phyloP scores from a whole-genome alignment of 2,797 vertebrate species.

The Oryzias sinensis region DNA sequence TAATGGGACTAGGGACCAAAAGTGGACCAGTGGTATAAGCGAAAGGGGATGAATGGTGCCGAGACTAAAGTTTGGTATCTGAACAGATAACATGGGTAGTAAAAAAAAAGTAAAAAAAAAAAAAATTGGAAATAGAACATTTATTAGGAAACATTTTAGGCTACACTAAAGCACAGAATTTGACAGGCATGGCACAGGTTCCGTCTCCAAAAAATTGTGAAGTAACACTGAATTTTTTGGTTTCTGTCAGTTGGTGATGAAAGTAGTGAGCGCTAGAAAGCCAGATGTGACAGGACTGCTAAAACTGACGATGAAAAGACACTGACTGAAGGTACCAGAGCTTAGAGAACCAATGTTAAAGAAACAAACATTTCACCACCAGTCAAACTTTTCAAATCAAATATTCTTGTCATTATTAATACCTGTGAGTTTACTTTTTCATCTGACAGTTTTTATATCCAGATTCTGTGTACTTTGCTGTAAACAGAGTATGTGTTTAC shows the following conservation, averaged over 20 bases:
- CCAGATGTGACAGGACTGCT: conserved; percentile 22
- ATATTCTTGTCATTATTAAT: too few relatives aligned
- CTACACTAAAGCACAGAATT: conserved; percentile 4
- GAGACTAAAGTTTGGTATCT: conserved; percentile 23
- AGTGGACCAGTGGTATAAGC: conserved; percentile 5
- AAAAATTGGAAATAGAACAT: not conserved
- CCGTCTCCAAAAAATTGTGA: not conserved
- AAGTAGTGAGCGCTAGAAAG: conserved; percentile 7
- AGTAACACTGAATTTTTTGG: conserved; percentile 3
- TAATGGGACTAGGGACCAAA: conserved; percentile 22
- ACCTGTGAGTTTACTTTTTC: too few relatives aligned
- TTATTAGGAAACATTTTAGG: not conserved
- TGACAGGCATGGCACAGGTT: not conserved
- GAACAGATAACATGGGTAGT: conserved; percentile 16
- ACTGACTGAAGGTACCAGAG: not conserved
- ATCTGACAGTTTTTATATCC: not conserved
- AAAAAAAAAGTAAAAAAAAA: not conserved
- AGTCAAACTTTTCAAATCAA: too few relatives aligned
- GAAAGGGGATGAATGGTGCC: conserved; percentile 9
- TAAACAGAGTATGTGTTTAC: conserved; percentile 16
- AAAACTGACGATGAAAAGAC: conserved; percentile 10
- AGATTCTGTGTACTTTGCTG: conserved; percentile 21
- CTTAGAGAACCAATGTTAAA: too few relatives aligned
- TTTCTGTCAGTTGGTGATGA: conserved; percentile 16
- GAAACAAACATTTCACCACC: too few relatives aligned